Evolutionary conservation across 1,140 invertebrate species (phyloP).

Genomic region (Leptopilina boulardi): DNA sequence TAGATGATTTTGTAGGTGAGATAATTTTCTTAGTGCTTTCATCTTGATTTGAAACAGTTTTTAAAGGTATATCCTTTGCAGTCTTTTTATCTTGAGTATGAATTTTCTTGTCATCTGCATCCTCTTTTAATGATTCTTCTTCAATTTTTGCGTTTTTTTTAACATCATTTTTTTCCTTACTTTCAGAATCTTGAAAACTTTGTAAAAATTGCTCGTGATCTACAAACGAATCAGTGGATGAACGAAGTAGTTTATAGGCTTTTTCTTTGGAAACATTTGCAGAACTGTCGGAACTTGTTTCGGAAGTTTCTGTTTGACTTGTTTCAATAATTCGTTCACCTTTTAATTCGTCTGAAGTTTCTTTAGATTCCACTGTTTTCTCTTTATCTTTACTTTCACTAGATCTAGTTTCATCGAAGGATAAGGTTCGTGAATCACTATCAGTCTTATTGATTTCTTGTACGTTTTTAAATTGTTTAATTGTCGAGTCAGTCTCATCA

Average conservation of each 20-base stretch:
- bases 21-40: too few relatives aligned
- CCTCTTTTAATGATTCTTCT: not conserved
- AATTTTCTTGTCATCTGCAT: not conserved
- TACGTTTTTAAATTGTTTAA: not conserved
- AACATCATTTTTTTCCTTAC: not conserved
- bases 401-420: slow-evolving; percentile 38
- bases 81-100: not conserved
- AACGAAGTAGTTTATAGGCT: not conserved
- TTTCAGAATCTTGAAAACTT: not conserved
- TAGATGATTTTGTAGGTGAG: too few relatives aligned
- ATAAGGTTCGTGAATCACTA: not conserved
- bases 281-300: not conserved
- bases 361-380: not conserved
- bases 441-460: not conserved
- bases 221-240: not conserved
- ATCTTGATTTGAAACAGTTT: too few relatives aligned
- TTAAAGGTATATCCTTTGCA: not conserved
- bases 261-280: not conserved
- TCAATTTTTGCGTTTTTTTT: not conserved
- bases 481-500: not conserved
- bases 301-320: not conserved
- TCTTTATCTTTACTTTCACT: slow-evolving; percentile 4
- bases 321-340: not conserved
- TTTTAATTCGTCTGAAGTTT: not conserved
- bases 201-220: not conserved